Conservation (phyloP, 2,113 vertebrate genomes). For the Cryptotis parvus region DNA sequence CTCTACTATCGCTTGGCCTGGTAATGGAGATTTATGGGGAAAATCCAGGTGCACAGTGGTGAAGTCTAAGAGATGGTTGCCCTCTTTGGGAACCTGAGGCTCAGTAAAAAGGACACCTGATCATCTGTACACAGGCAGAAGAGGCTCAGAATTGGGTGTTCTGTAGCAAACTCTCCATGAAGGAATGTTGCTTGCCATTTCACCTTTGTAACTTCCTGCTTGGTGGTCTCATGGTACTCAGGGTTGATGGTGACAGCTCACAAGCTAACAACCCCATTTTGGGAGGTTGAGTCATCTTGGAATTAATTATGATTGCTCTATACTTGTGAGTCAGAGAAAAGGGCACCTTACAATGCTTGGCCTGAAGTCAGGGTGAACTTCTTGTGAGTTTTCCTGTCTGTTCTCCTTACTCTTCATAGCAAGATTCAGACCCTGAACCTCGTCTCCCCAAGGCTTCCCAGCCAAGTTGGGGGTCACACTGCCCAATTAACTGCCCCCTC, state of each 20-base stretch:
- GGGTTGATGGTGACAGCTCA: neutral
- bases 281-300: neutral
- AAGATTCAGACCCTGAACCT: neutral
- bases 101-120: neutral
- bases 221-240: neutral
- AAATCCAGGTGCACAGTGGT: neutral
- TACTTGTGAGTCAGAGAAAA: neutral
- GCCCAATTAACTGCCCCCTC: no score
- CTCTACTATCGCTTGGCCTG: no score
- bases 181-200: no score
- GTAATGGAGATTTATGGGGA: no score
- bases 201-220: neutral
- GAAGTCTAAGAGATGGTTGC: neutral
- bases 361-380: neutral
- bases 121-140: neutral
- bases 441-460: neutral
- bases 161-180: neutral
- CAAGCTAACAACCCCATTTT: neutral
- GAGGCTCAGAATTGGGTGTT: neutral
- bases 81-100: neutral
- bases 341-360: neutral
- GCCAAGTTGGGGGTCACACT: neutral
- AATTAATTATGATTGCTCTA: neutral
- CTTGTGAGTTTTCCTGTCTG: neutral
- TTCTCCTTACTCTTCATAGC: neutral